Evolutionary conservation across 2,888 invertebrate species (phyloP), one percentile per base, ranked within the genome.

Genomic region (Ethmia dodecea): DNA sequence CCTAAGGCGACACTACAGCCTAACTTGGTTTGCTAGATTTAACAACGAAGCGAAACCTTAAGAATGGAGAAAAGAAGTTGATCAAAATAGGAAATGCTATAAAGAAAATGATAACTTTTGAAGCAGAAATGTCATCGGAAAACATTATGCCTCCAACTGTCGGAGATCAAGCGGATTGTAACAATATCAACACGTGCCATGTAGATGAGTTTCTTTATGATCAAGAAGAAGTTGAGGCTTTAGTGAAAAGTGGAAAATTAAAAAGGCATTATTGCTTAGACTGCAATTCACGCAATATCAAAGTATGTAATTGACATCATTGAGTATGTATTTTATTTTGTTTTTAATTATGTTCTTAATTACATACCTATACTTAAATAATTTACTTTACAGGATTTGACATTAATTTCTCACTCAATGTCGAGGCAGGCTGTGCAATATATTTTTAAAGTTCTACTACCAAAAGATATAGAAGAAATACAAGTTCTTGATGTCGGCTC

Each of bases 191-290:
- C 33, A 89, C 90, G 2, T 71, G 87, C 9, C 91, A 92, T 64
- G 83, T 93, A 0, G 93, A 93, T 73, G 90, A 89, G 26, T 93
- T 93, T 57, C 77, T 93, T 0, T 93, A 90, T 75, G 89, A 90
- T 48, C 91, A 92, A 41, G 84, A 88, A 10, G 86, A 88, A 40
- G 71, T 92, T 8, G 89, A 91, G 31, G 45, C 68, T 6, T 49
- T 84, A 22, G 63, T 71, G 1, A 65, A 72, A 44, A 49, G 60
- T 16, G 76, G 73, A 14, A 77, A 73, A 60, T 35, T 86, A 10
- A 61, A 64, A 35, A 66, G 64, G 42, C 56, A 74, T 46, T 84
- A 73, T 42, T 86, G 86, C 43, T 24, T 60, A 10, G 73, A 78
- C 44, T 86, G 86, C 38, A 60, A 66, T 31, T 83, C 79, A 22